Percentiles rank a stretch among this genome's conserved stretches.
Conservation (phyloP, 2,888 invertebrate genomes). For the Octodonta nipae region DNA sequence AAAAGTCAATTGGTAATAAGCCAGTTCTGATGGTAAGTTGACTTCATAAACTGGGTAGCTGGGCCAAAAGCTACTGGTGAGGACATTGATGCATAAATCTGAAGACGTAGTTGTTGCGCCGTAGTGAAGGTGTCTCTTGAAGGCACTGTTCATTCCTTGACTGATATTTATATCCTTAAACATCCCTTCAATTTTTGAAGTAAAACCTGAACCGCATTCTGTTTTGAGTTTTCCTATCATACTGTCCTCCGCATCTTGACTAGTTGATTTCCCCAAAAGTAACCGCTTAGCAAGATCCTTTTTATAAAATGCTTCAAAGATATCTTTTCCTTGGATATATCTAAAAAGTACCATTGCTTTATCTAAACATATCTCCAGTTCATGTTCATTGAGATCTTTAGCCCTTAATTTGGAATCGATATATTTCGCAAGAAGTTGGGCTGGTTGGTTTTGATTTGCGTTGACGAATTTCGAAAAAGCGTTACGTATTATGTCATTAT, state of each 20-base stretch:
- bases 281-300: conserved; percentile 92
- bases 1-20: conserved; percentile 82
- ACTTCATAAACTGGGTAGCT: conserved; percentile 83
- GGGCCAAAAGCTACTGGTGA: conserved; percentile 98
- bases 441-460: conserved; percentile 89
- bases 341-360: conserved; percentile 96
- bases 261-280: conserved; percentile 80
- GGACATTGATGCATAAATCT: conserved; percentile 83
- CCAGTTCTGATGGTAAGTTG: conserved; percentile 73
- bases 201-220: conserved; percentile 96
- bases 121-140: conserved; percentile 53
- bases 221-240: conserved; percentile 95
- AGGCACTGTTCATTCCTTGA: conserved; percentile 83
- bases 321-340: conserved; percentile 96
- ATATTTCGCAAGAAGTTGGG: conserved; percentile 94
- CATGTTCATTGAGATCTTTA: conserved; percentile 92
- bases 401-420: conserved; percentile 87
- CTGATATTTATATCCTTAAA: conserved; percentile 98
- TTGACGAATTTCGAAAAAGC: conserved; percentile 95
- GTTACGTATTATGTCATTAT: conserved; percentile 79
- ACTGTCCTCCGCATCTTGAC: conserved; percentile 95
- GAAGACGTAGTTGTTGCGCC: conserved; percentile 22
- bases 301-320: conserved; percentile 98
- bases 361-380: conserved; percentile 81
- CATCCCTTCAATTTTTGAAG: conserved; percentile 96